These are phyloP conservation scores for Sebastes hubbsi DNA, from an alignment of 2,797 vertebrate genomes.

Conservation along the genomic window DNA sequence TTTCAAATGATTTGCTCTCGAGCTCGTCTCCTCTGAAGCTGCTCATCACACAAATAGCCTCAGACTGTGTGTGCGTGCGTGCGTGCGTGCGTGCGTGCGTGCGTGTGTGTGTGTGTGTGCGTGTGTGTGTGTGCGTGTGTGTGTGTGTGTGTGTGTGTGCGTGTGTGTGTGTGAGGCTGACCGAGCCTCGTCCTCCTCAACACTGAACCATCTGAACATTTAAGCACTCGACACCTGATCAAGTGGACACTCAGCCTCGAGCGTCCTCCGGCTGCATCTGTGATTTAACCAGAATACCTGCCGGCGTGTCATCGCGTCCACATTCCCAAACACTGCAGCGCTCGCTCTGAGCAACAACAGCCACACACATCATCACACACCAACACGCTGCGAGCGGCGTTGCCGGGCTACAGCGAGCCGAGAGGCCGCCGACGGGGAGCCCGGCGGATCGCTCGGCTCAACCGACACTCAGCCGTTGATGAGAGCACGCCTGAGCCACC, in stretches of 20 bases:
- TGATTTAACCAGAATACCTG: conserved; percentile 12
- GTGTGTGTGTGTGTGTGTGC: neutral
- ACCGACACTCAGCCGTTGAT: neutral
- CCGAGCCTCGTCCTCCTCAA: neutral
- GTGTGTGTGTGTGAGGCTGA: neutral
- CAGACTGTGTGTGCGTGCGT: neutral
- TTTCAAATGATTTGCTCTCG: too few species aligned
- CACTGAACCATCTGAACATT: conserved; percentile 38
- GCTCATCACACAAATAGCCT: conserved; percentile 13
- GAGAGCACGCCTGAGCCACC: neutral
- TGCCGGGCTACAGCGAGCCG: conserved; percentile 28
- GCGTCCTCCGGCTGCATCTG: conserved; percentile 24
- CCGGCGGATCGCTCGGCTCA: neutral
- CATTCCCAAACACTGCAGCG: conserved; percentile 7
- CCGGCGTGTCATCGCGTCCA: neutral
- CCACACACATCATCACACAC: neutral
- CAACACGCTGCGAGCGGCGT: neutral
- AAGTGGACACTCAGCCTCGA: conserved; percentile 38
- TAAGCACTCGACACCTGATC: conserved; percentile 42
- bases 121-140: neutral
- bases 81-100: conserved; percentile 4
- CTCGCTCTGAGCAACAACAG: conserved; percentile 12
- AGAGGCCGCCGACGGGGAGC: conserved; percentile 7
- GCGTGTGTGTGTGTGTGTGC: neutral
- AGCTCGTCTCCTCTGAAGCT: neutral